Conservation (phyloP, 1,140 invertebrate species). For the Polypedilum vanderplanki region DNA sequence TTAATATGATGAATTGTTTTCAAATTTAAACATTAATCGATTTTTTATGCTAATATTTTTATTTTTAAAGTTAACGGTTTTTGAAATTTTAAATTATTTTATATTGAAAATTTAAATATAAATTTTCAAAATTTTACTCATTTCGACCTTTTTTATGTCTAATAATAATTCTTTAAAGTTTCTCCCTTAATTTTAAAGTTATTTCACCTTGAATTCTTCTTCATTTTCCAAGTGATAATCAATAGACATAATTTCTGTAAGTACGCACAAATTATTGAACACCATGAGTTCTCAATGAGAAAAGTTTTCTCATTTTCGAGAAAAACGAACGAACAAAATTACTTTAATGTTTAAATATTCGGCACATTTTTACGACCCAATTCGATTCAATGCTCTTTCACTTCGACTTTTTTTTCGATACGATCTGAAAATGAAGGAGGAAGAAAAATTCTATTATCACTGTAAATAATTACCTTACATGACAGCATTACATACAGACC, state of each 20-base stretch:
- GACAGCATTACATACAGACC: background rate
- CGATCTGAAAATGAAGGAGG: no score
- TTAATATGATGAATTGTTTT: no score
- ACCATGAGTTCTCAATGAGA: background rate
- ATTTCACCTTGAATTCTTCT: no score
- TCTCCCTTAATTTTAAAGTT: no score
- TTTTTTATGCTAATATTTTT: background rate
- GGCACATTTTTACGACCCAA: background rate
- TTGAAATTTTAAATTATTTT: no score
- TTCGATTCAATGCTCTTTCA: no score
- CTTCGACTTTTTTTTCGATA: no score
- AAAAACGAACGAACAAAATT: background rate
- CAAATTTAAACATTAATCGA: background rate
- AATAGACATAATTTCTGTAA: background rate
- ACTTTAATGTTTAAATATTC: constrained; percentile 2
- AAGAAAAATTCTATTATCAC: constrained; percentile 6
- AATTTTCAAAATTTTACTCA: no score
- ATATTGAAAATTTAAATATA: no score
- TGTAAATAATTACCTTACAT: constrained; percentile 12
- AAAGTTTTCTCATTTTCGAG: no score
- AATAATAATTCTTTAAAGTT: no score
- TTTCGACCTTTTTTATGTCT: no score
- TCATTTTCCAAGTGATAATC: background rate
- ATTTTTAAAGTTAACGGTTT: background rate
- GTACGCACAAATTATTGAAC: background rate